Evolutionary conservation across 2,888 invertebrate genomes (phyloP), one percentile per base, ranked within the genome.

Genomic region (Xanthia icteritia): DNA sequence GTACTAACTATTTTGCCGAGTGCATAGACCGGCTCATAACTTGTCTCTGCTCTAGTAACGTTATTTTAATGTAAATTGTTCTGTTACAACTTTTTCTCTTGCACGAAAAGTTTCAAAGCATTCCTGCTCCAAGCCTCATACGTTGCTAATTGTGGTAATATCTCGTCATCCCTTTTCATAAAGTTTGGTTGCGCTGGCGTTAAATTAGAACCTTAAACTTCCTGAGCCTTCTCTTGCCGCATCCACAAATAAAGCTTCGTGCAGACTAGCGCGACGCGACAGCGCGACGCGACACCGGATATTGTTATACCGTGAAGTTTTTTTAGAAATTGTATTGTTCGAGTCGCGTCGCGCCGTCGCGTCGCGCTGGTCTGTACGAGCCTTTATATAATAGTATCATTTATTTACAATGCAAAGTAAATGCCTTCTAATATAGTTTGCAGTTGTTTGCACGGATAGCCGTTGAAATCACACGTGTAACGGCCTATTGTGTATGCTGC

Each of bases 401-500:
- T 79, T 70, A 72, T 66, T 79, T 70, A 58, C 73, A 73, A 81
- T 79, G 54, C 65, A 76, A 79, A 85, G 54, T 66, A 70, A 77
- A 80, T 65, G 60, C 48, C 60, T 70, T 73, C 68, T 56, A 68
- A 77, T 71, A 77, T 66, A 67, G 73, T 85, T 87, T 76, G 88
- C 76, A 76, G 79, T 83, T 71, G n/a, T n/a, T n/a, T n/a, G n/a
- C n/a, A 84, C 74, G 78, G 88, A 84, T 85, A 79, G 71, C 73
- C 78, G 79, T 84, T 83, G 83, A 79, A 82, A 82, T 81, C 79
- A 77, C 86, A 87, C 85, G 82, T 82, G 86, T 86, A 89, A 90
- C 84, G 74, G 83, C 81, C 89, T 83, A 91, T 92, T 92, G 91
- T 92, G 56, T 79, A 86, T 48, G 42, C 36, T 67, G 76, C 63